phyloP scores from a whole-genome alignment of 2,888 invertebrate species.

The Cerastis rubricosa region DNA sequence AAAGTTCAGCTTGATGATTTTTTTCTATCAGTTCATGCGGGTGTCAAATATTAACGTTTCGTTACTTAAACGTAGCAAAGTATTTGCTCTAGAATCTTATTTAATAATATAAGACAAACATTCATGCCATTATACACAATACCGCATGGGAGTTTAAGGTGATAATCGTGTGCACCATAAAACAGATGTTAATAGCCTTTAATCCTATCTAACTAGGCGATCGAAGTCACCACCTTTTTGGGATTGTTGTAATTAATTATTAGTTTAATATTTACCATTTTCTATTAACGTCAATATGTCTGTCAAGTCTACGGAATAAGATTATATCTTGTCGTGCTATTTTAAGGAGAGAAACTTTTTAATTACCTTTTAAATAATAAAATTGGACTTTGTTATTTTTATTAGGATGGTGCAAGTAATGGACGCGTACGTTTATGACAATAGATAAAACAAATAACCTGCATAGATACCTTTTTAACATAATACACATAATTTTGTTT shows the following conservation, averaged over 20 bases:
- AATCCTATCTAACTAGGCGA: constrained; percentile 67
- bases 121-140: constrained; percentile 41
- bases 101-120: constrained; percentile 33
- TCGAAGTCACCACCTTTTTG: constrained; percentile 70
- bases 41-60: constrained; percentile 63
- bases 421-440: background rate
- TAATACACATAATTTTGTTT: constrained; percentile 14
- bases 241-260: constrained; percentile 69
- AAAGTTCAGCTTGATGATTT: constrained; percentile 11
- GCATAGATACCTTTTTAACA: background rate
- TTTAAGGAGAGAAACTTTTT: constrained; percentile 36
- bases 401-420: background rate
- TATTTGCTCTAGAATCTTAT: constrained; percentile 55
- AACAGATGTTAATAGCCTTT: constrained; percentile 66
- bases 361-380: constrained; percentile 24
- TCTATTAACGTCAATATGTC: constrained; percentile 62
- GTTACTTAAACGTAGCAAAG: constrained; percentile 49
- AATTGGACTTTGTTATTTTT: constrained; percentile 23
- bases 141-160: constrained; percentile 30
- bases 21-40: constrained; percentile 35
- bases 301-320: constrained; percentile 33
- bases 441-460: constrained; percentile 12
- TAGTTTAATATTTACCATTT: constrained; percentile 64
- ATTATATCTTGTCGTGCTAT: constrained; percentile 53
- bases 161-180: constrained; percentile 45